Conservation (phyloP, 1,140 invertebrate species). For the Chlorops oryzae region DNA sequence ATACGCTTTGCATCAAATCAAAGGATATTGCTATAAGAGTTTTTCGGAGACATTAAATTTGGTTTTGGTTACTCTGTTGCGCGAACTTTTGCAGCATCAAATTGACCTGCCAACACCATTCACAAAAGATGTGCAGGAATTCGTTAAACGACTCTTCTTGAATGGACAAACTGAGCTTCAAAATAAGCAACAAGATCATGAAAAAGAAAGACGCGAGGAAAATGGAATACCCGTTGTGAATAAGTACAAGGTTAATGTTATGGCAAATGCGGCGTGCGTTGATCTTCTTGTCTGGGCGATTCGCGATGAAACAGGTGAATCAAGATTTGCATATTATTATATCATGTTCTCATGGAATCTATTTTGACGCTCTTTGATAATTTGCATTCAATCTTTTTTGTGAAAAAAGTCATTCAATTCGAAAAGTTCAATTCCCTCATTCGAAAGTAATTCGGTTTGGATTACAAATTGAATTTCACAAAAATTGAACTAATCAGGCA, state of each 20-base stretch:
- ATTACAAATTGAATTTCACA: too few relatives aligned
- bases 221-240: conserved; percentile 68
- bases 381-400: background rate
- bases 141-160: conserved; percentile 73
- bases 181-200: conserved; percentile 73
- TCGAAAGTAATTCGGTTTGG: too few relatives aligned
- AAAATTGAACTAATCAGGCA: too few relatives aligned
- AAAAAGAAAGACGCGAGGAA: conserved; percentile 72
- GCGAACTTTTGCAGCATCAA: conserved; percentile 86
- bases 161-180: conserved; percentile 89
- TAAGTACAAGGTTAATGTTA: conserved; percentile 91
- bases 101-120: conserved; percentile 83
- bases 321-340: background rate
- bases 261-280: conserved; percentile 94
- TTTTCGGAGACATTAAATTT: conserved; percentile 93
- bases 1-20: conserved; percentile 55
- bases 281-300: conserved; percentile 97
- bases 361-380: conserved; percentile 6
- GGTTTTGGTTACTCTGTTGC: conserved; percentile 83
- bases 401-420: conserved; percentile 18
- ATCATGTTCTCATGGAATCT: conserved; percentile 1
- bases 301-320: conserved; percentile 87
- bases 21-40: conserved; percentile 64
- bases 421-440: too few relatives aligned
- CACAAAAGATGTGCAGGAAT: conserved; percentile 79